Conservation (phyloP, 1,140 invertebrate genomes). For the Drosophila funebris region DNA sequence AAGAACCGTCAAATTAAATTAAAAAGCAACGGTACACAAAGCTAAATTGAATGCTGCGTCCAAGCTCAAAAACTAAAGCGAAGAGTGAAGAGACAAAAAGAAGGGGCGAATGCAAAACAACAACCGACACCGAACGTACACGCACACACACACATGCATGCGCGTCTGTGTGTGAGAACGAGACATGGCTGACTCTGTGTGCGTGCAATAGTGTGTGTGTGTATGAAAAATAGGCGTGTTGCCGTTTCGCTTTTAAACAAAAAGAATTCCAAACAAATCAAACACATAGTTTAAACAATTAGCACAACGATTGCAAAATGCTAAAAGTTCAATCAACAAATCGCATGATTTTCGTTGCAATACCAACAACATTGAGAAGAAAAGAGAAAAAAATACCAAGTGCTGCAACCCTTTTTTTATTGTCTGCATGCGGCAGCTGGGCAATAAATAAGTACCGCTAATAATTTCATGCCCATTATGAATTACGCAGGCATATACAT, state of each 20-base stretch:
- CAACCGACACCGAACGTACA: constrained; percentile 33
- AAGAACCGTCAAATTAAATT: constrained; percentile 58
- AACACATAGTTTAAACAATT: constrained; percentile 45
- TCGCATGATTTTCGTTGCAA: constrained; percentile 9
- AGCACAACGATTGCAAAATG: constrained; percentile 22
- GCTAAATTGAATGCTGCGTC: constrained; percentile 29
- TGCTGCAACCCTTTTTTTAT: constrained; percentile 40
- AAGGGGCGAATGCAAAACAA: constrained; percentile 52
- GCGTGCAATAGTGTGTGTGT: constrained; percentile 43
- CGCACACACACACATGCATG: constrained; percentile 20
- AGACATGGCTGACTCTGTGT: constrained; percentile 41
- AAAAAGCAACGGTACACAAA: constrained; percentile 46
- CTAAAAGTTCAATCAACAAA: constrained; percentile 24
- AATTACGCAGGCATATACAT: constrained; percentile 28
- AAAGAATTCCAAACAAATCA: constrained; percentile 41
- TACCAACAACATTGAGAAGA: constrained; percentile 5
- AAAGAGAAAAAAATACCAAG: constrained; percentile 9
- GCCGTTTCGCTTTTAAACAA: constrained; percentile 49
- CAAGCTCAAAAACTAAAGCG: constrained; percentile 23
- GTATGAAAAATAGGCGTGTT: constrained; percentile 73
- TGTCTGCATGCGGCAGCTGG: constrained; percentile 34
- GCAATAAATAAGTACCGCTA: constrained; percentile 36
- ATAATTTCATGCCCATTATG: constrained; percentile 31
- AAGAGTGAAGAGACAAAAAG: constrained; percentile 43
- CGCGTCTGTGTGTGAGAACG: constrained; percentile 28